Conservation (phyloP, 1,140 invertebrate species). For the Stegodyphus mimosarum region DNA sequence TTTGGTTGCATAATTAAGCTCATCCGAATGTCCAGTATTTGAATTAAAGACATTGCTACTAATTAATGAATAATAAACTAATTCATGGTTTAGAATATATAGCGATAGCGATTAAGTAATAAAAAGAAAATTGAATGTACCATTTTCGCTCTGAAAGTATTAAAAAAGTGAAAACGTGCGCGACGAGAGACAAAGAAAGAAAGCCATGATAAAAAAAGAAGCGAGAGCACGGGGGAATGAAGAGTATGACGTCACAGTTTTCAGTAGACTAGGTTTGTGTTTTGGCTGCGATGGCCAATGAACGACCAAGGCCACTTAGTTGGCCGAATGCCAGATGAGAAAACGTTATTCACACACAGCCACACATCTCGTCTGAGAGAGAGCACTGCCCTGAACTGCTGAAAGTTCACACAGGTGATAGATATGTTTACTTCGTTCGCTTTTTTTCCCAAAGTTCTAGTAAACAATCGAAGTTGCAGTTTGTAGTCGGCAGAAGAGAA, state of each 20-base stretch:
- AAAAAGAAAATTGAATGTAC: background rate
- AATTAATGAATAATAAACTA: no score
- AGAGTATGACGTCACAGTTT: background rate
- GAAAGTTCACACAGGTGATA: constrained; percentile 6
- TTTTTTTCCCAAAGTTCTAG: no score
- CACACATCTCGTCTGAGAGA: constrained; percentile 1
- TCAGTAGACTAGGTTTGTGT: background rate
- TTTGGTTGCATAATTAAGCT: no score
- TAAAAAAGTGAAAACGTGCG: background rate
- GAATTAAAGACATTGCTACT: no score
- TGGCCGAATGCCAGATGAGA: constrained; percentile 20
- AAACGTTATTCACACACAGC: constrained; percentile 41
- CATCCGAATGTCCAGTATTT: no score
- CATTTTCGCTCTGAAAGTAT: background rate
- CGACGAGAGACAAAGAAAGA: background rate
- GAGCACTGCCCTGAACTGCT: constrained; percentile 5
- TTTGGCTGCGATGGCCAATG: constrained; percentile 20
- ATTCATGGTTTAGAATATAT: no score
- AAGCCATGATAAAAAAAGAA: background rate
- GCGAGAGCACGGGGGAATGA: background rate
- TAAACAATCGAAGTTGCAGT: no score
- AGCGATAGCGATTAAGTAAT: no score
- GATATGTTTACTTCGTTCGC: no score
- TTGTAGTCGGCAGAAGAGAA: no score
- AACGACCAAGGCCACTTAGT: constrained; percentile 44